Conservation (phyloP, 2,113 vertebrate genomes). For the Emydocephalus ijimae region DNA sequence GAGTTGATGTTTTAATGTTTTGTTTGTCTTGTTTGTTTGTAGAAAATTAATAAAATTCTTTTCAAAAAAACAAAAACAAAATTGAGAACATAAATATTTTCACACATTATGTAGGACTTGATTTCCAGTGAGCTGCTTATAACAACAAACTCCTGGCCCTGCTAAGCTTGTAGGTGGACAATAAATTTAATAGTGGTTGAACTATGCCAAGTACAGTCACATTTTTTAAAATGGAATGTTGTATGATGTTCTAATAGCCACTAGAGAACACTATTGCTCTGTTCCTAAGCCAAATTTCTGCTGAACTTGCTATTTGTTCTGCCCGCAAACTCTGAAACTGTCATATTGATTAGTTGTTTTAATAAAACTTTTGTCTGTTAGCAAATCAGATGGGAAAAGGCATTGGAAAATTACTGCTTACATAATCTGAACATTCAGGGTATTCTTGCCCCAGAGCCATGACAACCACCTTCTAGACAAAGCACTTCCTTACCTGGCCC, state of each 20-base stretch:
- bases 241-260: neutral
- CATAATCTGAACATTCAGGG: conserved; percentile 16
- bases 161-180: neutral
- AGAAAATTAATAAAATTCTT: too few species aligned
- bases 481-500: conserved; percentile 83
- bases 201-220: neutral
- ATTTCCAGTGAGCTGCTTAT: neutral
- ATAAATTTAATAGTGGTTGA: neutral
- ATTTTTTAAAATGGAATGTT: neutral
- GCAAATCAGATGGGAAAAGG: conserved; percentile 50
- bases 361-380: conserved; percentile 37
- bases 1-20: too few species aligned
- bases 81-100: conserved; percentile 1
- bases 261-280: conserved; percentile 8
- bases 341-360: neutral
- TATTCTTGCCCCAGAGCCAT: conserved; percentile 28
- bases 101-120: neutral
- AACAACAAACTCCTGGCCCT: neutral
- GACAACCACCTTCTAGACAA: neutral
- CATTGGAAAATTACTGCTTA: neutral
- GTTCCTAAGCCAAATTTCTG: neutral
- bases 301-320: conserved; percentile 33
- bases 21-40: too few species aligned
- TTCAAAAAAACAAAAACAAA: too few species aligned
- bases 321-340: conserved; percentile 12